phyloP scores from a whole-genome alignment of 2,888 invertebrate genomes.

The Drosophila kanekoi region DNA sequence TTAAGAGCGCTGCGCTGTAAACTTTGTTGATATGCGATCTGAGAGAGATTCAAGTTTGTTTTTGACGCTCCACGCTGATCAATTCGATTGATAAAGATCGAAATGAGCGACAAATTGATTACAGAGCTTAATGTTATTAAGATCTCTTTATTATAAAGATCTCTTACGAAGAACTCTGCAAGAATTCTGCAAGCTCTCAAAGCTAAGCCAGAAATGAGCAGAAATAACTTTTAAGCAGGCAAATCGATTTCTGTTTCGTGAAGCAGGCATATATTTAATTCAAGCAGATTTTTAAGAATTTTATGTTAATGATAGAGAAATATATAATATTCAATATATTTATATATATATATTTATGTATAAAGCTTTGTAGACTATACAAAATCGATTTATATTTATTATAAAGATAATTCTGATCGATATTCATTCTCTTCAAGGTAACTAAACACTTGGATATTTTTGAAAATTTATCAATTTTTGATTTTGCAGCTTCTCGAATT shows the following conservation, averaged over 20 bases:
- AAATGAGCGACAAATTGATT: background rate
- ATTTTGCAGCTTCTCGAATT: too few species aligned
- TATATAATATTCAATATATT: background rate
- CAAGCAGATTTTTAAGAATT: background rate
- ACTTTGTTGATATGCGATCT: conserved; percentile 20
- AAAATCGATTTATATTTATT: too few species aligned
- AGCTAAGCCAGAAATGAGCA: background rate
- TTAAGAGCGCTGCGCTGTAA: conserved; percentile 20
- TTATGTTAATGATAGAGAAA: background rate
- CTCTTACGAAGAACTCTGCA: background rate
- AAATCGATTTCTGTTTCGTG: too few species aligned
- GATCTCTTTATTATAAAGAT: too few species aligned
- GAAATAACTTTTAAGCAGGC: background rate
- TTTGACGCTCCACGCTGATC: conserved; percentile 7
- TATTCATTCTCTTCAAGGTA: too few species aligned
- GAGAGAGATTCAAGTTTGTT: background rate
- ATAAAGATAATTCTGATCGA: too few species aligned
- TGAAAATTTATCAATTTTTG: too few species aligned
- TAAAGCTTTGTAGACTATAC: too few species aligned
- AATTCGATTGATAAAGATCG: conserved; percentile 8
- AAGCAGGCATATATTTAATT: too few species aligned
- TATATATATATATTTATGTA: background rate
- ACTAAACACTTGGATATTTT: too few species aligned
- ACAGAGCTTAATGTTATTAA: background rate
- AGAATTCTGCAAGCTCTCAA: background rate